Evolutionary conservation across 2,113 vertebrate species (phyloP).

Genomic region (Neopipo cinnamomea): DNA sequence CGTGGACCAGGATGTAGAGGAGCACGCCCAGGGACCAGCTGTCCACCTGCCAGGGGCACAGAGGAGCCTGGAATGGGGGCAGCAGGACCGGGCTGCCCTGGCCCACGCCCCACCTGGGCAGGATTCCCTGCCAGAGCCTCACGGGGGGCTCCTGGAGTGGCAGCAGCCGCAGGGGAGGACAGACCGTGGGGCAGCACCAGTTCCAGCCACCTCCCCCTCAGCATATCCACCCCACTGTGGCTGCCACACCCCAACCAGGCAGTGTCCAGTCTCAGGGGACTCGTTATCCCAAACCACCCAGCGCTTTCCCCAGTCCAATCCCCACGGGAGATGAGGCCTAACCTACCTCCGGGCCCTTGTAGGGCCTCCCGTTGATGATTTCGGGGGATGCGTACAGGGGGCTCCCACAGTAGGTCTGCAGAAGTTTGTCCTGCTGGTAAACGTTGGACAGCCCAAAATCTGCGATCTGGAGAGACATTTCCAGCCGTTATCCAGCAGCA

Average conservation of each 20-base stretch:
- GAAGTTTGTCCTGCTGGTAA: slow-evolving; percentile 85
- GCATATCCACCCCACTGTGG: not conserved
- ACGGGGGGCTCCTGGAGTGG: accelerated
- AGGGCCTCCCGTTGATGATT: slow-evolving; percentile 93
- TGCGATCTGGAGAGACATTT: slow-evolving; percentile 80
- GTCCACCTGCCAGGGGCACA: slow-evolving; percentile 82
- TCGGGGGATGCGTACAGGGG: slow-evolving; percentile 95
- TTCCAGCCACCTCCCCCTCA: not conserved
- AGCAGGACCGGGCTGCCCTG: not conserved
- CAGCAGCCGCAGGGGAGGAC: accelerated
- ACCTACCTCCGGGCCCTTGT: slow-evolving; percentile 85
- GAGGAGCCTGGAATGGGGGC: not conserved
- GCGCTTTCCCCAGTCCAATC: accelerated
- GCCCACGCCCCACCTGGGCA: not conserved
- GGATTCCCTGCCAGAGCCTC: not conserved
- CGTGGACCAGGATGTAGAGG: slow-evolving; percentile 92
- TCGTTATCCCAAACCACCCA: not conserved
- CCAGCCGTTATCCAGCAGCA: not conserved
- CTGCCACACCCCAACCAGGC: accelerated
- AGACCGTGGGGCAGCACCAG: accelerated
- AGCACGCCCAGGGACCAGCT: slow-evolving; percentile 96
- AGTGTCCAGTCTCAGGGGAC: accelerated
- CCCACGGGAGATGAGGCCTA: accelerated
- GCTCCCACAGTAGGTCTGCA: slow-evolving; percentile 95
- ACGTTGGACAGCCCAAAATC: slow-evolving; percentile 96